Evolutionary conservation across 1,140 invertebrate genomes (phyloP).

Genomic region (Magallana ariakensis): DNA sequence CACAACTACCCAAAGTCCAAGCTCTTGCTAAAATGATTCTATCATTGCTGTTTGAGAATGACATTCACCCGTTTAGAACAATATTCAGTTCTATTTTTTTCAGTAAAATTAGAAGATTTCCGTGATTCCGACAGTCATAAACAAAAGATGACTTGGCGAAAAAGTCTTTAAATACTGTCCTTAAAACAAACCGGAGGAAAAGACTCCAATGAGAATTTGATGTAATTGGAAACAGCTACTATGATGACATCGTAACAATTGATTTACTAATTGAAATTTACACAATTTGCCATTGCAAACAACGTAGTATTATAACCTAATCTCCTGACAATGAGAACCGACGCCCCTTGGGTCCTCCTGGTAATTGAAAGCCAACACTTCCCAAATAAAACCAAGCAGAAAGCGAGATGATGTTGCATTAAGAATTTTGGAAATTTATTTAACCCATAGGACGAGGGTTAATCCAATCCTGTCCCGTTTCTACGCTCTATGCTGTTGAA

Average conservation of each 20-base stretch:
- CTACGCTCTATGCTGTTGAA: too few relatives aligned
- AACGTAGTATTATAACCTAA: slow-evolving; percentile 32
- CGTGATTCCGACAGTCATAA: neutral
- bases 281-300: slow-evolving; percentile 32
- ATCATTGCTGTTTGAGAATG: too few relatives aligned
- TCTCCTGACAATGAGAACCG: neutral
- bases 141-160: neutral
- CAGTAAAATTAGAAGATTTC: too few relatives aligned
- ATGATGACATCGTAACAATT: neutral
- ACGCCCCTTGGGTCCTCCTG: neutral
- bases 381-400: slow-evolving; percentile 4
- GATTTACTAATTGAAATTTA: slow-evolving; percentile 38
- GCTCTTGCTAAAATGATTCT: too few relatives aligned
- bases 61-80: too few relatives aligned
- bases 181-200: neutral
- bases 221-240: slow-evolving; percentile 25
- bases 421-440: slow-evolving; percentile 19
- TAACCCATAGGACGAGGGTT: neutral
- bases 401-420: neutral
- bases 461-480: neutral
- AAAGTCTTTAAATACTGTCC: neutral
- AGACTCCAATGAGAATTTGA: neutral
- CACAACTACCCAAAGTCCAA: too few relatives aligned
- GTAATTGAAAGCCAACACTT: slow-evolving; percentile 31
- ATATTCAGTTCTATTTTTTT: too few relatives aligned